A percentile compares a stretch with the other conserved stretches of the same genome.
Evolutionary conservation across 2,113 vertebrate species (phyloP).

Genomic region (Pongo pygmaeus): DNA sequence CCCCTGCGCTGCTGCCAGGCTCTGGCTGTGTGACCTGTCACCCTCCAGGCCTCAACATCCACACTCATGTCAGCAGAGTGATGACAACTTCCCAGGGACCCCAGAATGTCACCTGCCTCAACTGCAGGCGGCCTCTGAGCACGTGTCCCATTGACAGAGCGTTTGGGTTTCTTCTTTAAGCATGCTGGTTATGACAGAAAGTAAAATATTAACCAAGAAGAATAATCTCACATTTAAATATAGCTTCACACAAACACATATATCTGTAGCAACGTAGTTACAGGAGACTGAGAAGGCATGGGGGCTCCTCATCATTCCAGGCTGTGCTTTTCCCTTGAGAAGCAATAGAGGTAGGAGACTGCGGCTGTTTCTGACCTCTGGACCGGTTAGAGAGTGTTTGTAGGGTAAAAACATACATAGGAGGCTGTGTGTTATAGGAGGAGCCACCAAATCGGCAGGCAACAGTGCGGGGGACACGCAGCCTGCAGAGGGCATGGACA

Average conservation of each 20-base stretch:
- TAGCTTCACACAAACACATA: not conserved
- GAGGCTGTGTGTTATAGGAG: not conserved
- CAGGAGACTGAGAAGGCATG: not conserved
- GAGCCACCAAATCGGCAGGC: not conserved
- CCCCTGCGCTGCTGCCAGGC: too few relatives aligned
- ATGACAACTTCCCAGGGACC: not conserved
- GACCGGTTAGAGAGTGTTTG: rapidly evolving
- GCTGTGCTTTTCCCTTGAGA: not conserved
- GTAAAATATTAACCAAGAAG: not conserved
- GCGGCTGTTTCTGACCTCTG: not conserved
- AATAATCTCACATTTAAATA: not conserved
- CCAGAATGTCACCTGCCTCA: not conserved
- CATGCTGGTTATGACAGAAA: not conserved
- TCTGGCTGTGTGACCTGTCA: not conserved
- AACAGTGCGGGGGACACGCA: too few relatives aligned
- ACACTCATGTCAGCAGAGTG: too few relatives aligned
- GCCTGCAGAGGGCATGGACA: too few relatives aligned
- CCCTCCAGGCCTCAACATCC: not conserved
- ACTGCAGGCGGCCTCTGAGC: not conserved
- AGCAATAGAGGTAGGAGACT: not conserved
- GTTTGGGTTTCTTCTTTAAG: too few relatives aligned
- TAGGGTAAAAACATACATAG: too few relatives aligned
- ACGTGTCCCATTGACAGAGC: rapidly evolving
- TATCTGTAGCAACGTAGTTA: rapidly evolving
- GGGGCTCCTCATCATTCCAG: not conserved